Evolutionary conservation across 2,888 invertebrate genomes (phyloP), one percentile per base, ranked within the genome.

Genomic region (Meloe dianella): DNA sequence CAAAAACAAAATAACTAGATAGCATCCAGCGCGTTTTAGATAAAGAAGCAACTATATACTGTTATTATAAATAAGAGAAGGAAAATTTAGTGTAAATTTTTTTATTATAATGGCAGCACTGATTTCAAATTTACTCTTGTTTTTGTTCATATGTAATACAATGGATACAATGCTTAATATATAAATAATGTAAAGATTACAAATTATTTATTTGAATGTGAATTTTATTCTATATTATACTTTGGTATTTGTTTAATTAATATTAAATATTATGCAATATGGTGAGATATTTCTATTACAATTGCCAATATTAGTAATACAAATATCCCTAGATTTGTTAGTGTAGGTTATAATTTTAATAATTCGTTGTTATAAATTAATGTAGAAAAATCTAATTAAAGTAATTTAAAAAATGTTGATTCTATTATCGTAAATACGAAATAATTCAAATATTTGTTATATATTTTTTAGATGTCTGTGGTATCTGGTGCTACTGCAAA

Each of bases 1-100:
- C n/a, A n/a, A 27, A 54, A 54, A 54, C 10, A 24, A 54, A 54
- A 54, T 54, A 10, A 54, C 54, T 24, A 54, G 24, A 24, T n/a
- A n/a, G n/a, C n/a, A n/a, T 24, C 12, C 10, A 7, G 6, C 14
- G 5, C 9, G 6, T 6, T 3, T 24, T 12, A 54, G 7, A 22
- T 10, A 51, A 12, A 9, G 22, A 51, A 10, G 1, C 6, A 51
- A 3, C 2, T 22, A 24, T 24, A 22, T 2, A 32, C 30, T 5
- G 2, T 10, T 24, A 2, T 2, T 10, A 12, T 6, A 12, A 9
- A 14, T 24, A 24, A 1, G 22, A 22, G 14, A 54, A 14, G 24
- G 9, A 54, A 8, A 4, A 54, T 54, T 5, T 54, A 14, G 14
- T 47, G 20, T 47, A 0, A 17, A 3, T 3, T 4, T 17, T 5